These are phyloP conservation scores for Bradypodion ventrale DNA, from an alignment of 2,797 vertebrate genomes.

Conservation along the genomic window DNA sequence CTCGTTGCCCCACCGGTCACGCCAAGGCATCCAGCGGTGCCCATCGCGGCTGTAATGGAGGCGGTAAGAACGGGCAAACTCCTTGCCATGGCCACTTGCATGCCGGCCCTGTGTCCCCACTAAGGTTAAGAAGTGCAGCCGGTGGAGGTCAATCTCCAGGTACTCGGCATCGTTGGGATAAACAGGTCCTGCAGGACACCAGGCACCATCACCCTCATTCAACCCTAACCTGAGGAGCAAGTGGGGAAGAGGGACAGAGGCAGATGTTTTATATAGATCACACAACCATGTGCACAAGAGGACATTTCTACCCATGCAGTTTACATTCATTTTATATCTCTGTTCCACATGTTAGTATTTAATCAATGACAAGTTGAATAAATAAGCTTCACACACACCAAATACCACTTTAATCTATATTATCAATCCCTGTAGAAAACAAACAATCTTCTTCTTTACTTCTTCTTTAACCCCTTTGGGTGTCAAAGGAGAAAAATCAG, in stretches of 20 bases:
- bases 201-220: conserved; percentile 90
- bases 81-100: conserved; percentile 88
- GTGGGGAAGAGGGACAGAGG: conserved; percentile 19
- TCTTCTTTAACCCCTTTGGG: no score
- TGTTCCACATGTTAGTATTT: no score
- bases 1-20: conserved; percentile 88
- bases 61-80: conserved; percentile 88
- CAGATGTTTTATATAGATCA: no score
- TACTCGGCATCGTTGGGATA: conserved; percentile 87
- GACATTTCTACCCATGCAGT: no score
- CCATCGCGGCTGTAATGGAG: conserved; percentile 90
- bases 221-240: conserved; percentile 81
- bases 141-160: conserved; percentile 88
- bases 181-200: conserved; percentile 89
- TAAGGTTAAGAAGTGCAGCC: conserved; percentile 87
- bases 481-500: no score
- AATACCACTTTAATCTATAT: no score
- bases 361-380: no score
- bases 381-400: no score
- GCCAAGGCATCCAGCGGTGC: conserved; percentile 89
- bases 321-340: no score
- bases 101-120: conserved; percentile 95
- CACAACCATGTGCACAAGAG: no score
- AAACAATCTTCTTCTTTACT: no score
- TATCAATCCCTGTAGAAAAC: no score